These are phyloP conservation scores for Portunus trituberculatus DNA, from an alignment of 1,140 invertebrate species.

Conservation along the genomic window DNA sequence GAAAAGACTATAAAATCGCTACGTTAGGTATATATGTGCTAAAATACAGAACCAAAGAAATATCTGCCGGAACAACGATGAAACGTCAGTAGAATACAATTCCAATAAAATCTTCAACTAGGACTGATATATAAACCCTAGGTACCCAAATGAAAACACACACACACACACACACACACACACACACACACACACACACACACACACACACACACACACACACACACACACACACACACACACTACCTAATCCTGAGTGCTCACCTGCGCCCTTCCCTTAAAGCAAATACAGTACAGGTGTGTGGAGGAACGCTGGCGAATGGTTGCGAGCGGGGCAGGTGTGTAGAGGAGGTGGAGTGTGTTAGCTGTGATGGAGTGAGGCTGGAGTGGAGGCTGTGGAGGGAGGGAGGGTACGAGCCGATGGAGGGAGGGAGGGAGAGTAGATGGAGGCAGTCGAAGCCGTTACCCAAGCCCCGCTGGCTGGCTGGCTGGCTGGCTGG, in stretches of 20 bases:
- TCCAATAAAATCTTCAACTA: no score
- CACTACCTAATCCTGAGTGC: neutral
- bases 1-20: no score
- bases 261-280: neutral
- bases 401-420: neutral
- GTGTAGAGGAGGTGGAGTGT: neutral
- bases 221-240: conserved; percentile 47
- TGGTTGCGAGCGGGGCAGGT: neutral
- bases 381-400: neutral
- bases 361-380: neutral
- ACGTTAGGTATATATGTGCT: no score
- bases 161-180: conserved; percentile 8
- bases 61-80: no score
- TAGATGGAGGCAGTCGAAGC: no score
- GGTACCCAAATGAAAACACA: neutral
- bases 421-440: neutral
- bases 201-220: conserved; percentile 4
- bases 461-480: conserved; percentile 24
- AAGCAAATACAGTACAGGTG: no score
- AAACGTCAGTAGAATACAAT: no score
- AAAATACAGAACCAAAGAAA: no score
- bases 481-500: conserved; percentile 33
- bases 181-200: neutral
- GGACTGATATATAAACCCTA: no score
- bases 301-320: neutral